Percentiles rank a stretch among this genome's conserved stretches.
Conservation (phyloP, 2,888 invertebrate species). For the Linnaemya tessellans region DNA sequence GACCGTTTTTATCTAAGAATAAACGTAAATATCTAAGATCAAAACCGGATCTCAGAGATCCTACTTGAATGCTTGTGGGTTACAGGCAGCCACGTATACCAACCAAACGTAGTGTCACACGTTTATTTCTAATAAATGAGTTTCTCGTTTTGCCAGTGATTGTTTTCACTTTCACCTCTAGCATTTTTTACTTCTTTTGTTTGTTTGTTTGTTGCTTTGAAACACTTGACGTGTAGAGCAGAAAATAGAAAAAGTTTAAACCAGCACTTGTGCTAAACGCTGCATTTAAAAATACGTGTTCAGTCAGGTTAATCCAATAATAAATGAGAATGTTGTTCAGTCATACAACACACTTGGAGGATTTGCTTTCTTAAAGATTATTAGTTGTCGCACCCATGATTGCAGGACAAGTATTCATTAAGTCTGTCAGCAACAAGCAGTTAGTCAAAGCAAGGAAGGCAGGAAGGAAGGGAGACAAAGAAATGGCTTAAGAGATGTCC, state of each 20-base stretch:
- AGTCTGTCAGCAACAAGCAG: not conserved
- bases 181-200: too few species aligned
- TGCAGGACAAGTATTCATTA: slow-evolving; percentile 19
- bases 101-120: not conserved
- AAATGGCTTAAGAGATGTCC: slow-evolving; percentile 31
- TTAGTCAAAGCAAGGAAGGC: not conserved
- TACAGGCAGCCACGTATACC: too few species aligned
- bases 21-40: too few species aligned
- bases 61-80: too few species aligned
- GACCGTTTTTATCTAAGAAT: too few species aligned
- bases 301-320: slow-evolving; percentile 68
- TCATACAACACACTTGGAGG: slow-evolving; percentile 32
- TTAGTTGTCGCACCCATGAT: slow-evolving; percentile 41
- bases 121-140: not conserved
- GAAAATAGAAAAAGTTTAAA: not conserved
- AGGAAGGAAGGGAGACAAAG: not conserved
- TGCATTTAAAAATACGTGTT: slow-evolving; percentile 24
- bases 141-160: slow-evolving; percentile 1
- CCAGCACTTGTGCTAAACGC: not conserved
- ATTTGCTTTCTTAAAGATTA: slow-evolving; percentile 46
- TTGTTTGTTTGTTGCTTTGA: not conserved
- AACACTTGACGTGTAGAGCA: not conserved
- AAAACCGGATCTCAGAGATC: too few species aligned
- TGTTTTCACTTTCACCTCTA: slow-evolving; percentile 15
- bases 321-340: slow-evolving; percentile 56